Evolutionary conservation across 2,797 vertebrate genomes (phyloP).

Genomic region (Notamacropus eugenii): DNA sequence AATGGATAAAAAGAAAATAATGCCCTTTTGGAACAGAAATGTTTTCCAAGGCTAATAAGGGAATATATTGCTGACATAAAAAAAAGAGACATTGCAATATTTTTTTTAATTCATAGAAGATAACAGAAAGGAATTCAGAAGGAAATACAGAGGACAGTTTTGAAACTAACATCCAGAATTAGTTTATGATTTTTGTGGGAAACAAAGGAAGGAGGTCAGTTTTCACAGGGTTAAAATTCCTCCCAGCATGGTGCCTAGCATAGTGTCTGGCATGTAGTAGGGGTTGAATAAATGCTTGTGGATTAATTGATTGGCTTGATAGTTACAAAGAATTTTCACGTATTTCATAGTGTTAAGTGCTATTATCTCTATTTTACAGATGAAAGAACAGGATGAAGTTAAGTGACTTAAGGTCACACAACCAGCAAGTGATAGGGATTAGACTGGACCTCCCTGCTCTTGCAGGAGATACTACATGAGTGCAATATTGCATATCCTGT

Average conservation of each 20-base stretch:
- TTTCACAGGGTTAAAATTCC: no score
- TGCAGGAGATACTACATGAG: no score
- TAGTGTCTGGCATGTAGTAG: not conserved
- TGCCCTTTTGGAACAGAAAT: not conserved
- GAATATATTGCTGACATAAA: no score
- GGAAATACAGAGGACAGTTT: not conserved
- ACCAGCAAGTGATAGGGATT: not conserved
- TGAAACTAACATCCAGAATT: not conserved
- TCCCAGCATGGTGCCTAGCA: no score
- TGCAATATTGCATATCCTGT: not conserved
- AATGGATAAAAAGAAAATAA: not conserved
- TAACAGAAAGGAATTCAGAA: not conserved
- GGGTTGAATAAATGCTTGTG: not conserved
- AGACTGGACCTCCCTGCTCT: no score
- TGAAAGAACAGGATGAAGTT: not conserved
- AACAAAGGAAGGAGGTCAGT: no score
- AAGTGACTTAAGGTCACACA: not conserved
- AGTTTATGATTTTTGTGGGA: not conserved
- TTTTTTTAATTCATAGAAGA: not conserved
- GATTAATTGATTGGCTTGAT: not conserved
- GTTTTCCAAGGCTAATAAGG: not conserved
- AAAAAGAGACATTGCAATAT: not conserved
- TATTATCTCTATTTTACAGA: not conserved
- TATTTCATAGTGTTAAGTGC: not conserved
- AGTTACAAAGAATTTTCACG: not conserved